Evolutionary conservation across 1,140 invertebrate species (phyloP).

Genomic region (Zelostemma sp.): DNA sequence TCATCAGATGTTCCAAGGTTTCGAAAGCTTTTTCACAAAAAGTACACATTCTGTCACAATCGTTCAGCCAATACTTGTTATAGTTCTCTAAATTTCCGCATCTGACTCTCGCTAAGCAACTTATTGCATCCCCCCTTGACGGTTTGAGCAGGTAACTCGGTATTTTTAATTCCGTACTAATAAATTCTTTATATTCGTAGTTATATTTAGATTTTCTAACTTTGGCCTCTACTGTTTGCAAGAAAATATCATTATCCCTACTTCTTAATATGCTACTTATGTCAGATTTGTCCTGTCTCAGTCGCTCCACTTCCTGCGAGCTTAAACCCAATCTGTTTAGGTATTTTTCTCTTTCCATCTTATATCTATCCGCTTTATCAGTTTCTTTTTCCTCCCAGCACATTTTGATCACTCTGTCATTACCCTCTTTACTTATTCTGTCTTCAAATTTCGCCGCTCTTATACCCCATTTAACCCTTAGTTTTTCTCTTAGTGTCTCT

Average conservation of each 20-base stretch:
- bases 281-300: background rate
- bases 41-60: constrained; percentile 5
- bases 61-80: constrained; percentile 18
- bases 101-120: constrained; percentile 13
- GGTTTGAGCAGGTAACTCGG: background rate
- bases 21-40: constrained; percentile 1
- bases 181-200: background rate
- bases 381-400: background rate
- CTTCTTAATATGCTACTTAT: background rate
- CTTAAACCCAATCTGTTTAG: constrained; percentile 12
- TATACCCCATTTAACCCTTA: background rate
- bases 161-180: background rate
- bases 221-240: constrained; percentile 2
- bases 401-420: no score
- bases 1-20: constrained; percentile 12
- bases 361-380: background rate
- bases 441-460: background rate
- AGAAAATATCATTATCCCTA: constrained; percentile 4
- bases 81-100: constrained; percentile 16
- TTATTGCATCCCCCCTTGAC: constrained; percentile 2
- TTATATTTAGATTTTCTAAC: constrained; percentile 21
- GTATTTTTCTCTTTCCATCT: constrained; percentile 17
- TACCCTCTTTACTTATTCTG: no score
- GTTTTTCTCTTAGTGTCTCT: no score
- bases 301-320: background rate